Conservation (phyloP, 2,113 vertebrate species). For the Candoia aspera region DNA sequence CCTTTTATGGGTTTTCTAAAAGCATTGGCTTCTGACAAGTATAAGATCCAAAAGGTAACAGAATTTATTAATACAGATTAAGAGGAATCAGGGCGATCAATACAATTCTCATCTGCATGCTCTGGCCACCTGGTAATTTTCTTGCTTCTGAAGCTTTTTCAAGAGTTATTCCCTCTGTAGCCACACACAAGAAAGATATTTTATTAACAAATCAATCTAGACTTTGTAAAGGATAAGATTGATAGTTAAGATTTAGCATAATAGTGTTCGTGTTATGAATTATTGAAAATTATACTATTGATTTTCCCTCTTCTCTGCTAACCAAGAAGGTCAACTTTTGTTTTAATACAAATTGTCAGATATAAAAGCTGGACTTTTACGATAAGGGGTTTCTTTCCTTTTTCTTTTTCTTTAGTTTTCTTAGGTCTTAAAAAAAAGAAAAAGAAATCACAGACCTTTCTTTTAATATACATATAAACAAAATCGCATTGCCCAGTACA, state of each 20-base stretch:
- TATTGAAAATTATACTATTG: conserved; percentile 83
- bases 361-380: conserved; percentile 76
- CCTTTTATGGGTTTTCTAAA: conserved; percentile 72
- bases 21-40: conserved; percentile 77
- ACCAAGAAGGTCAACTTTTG: conserved; percentile 81
- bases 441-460: conserved; percentile 51
- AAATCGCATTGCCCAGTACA: conserved; percentile 45
- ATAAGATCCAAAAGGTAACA: conserved; percentile 82
- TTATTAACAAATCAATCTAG: conserved; percentile 87
- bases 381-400: conserved; percentile 70
- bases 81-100: conserved; percentile 84
- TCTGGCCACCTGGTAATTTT: conserved; percentile 82
- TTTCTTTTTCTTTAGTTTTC: conserved; percentile 29
- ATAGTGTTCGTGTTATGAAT: conserved; percentile 81
- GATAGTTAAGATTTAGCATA: conserved; percentile 84
- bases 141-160: conserved; percentile 82
- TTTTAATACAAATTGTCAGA: conserved; percentile 81
- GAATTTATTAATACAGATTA: conserved; percentile 87
- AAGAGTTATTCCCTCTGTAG: conserved; percentile 84
- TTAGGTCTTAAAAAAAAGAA: background rate
- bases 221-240: conserved; percentile 87
- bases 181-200: conserved; percentile 78
- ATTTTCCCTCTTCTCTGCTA: conserved; percentile 69
- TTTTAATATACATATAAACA: background rate
- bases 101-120: conserved; percentile 86